Base-by-base conservation (phyloP, 1,140 invertebrate species). In the Lethrus apterus region DNA sequence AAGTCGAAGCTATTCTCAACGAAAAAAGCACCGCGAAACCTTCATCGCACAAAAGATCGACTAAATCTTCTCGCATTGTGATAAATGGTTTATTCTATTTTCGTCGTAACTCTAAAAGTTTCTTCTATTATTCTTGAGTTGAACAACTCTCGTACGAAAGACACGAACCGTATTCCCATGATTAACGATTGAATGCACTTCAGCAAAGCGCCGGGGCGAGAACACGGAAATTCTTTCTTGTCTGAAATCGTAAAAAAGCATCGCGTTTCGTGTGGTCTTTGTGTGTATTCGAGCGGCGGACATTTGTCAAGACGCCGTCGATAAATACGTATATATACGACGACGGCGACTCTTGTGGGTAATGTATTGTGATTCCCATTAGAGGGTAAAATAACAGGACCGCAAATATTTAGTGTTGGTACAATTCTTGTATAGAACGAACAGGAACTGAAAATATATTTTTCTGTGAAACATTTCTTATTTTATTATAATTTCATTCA, bases 121-220 rank as follows among this genome's bases (percentile, higher is more conserved):
- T 21, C 35, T n/a, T n/a, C 35, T 38, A 38, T 38, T 38, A 38
- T 38, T 38, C 35, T 38, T n/a, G 35, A 38, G 35, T 11, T 21
- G 17, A 10, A 21, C 35, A n/a, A 38, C 35, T 14, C 10, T 18
- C 20, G 24, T 14, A 38, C 35, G 35, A 38, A 50, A 59, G 56
- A 47, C 54, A 34, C 42, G 48, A 48, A 52, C 53, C 57, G 58
- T 59, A 58, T 58, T 59, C 59, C 46, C 54, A 59, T 62, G 59
- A 62, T 62, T 62, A 62, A 62, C 59, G 59, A 62, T 59, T 62
- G 59, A 62, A 62, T 62, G 59, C 59, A 62, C 59, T 62, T 50
- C 47, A 41, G 54, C 49, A 59, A 62, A 59, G 59, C 30, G 18
- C 29, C 50, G 15, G 41, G 56, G 57, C 56, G 56, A 59, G 54